phyloP scores from a whole-genome alignment of 2,113 vertebrate species.

The Carlito syrichta region DNA sequence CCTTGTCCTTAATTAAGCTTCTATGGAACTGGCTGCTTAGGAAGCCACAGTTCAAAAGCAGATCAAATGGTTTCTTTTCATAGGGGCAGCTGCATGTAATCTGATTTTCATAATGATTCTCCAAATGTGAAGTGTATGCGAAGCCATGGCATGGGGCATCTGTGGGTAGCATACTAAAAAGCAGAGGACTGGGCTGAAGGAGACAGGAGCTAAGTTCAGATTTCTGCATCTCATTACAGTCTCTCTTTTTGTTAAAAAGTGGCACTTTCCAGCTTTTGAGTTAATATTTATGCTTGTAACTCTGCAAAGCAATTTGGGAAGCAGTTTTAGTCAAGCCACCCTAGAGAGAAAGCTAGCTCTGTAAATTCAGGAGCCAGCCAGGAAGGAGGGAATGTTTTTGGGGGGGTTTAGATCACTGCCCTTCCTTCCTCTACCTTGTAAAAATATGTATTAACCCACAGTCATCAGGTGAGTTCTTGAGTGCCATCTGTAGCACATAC shows the following conservation, averaged over 20 bases:
- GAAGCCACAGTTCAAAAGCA: not conserved
- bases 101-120: not conserved
- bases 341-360: rapidly evolving
- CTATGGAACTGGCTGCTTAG: not conserved
- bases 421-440: not conserved
- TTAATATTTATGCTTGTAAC: not conserved
- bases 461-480: not conserved
- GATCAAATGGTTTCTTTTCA: not conserved
- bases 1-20: not conserved
- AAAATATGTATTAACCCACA: not conserved
- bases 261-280: not conserved
- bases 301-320: not conserved
- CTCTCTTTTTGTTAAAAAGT: not conserved
- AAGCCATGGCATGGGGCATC: rapidly evolving
- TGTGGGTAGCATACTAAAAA: rapidly evolving
- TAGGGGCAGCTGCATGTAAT: not conserved
- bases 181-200: rapidly evolving
- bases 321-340: not conserved
- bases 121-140: rapidly evolving
- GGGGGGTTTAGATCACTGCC: not conserved
- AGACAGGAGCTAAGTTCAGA: no score
- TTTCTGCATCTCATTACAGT: not conserved
- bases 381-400: not conserved
- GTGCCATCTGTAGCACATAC: not conserved
- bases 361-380: not conserved